Base-by-base conservation (phyloP, 1,140 invertebrate genomes). In the Holcopasites calliopsidis region DNA sequence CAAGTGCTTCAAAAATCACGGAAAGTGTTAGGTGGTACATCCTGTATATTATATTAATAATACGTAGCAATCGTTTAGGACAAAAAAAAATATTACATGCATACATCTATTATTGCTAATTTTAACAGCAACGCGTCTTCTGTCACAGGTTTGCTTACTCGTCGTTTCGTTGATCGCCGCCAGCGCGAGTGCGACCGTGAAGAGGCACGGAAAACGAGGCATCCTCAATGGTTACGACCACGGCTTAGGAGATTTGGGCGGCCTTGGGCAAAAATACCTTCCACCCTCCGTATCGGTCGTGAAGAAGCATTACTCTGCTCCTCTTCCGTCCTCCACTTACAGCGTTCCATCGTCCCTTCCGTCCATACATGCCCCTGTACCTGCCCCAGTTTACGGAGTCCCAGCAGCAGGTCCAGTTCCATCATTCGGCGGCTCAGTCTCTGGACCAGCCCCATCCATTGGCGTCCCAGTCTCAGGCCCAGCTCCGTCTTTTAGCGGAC, bases 121-220 rank as follows among this genome's bases (percentile, higher is more conserved):
- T 31, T 31, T n/a, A 26, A 49, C n/a, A 5, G 52, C 55, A 26
- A 66, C 28, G 1, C 26, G 23, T 18, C 13, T 62, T 44, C 38
- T 44, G 5, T 72, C 65, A 26, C 44, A 85, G 83, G 4, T 52
- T 61, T 55, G 42, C 18, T 40, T 85, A 2, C 11, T 85, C 1
- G 4, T 75, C 23, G 49, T 62, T n/a, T 42, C 35, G 2, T 33
- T 31, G 2, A n/a, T 85, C 16, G 71, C 64, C n/a, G 66, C 78
- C 1, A 74, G 86, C 80, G 76, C 70, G 71, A 77, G 40, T 28
- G 54, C 65, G 2, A 1, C 38, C 5, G 33, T 26, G 13, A 82
- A 70, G 47, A 82, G 54, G 18, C 26, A 62, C 5, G 23, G 16
- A 0, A 82, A 82, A 35, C 84, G 91, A 40, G 90, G 89, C 54